phyloP scores from a whole-genome alignment of 2,888 invertebrate genomes.

The Girardia tigrina region DNA sequence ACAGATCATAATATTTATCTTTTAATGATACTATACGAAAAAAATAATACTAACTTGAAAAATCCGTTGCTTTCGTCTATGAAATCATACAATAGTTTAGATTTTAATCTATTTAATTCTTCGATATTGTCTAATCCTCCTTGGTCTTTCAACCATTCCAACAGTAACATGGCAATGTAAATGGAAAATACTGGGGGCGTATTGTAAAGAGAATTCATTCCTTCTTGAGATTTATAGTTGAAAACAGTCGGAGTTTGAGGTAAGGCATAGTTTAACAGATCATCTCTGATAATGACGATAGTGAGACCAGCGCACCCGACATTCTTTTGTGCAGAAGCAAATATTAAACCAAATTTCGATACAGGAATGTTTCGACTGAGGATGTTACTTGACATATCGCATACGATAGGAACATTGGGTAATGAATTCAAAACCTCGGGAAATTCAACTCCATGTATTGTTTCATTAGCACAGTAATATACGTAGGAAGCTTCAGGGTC shows the following conservation, averaged over 20 bases:
- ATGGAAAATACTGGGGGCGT: slow-evolving; percentile 78
- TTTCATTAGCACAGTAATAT: slow-evolving; percentile 92
- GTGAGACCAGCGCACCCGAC: slow-evolving; percentile 86
- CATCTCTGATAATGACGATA: slow-evolving; percentile 76
- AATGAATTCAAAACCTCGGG: background rate
- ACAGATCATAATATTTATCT: no score
- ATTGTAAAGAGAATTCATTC: slow-evolving; percentile 77
- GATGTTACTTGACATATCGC: slow-evolving; percentile 94
- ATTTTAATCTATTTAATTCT: slow-evolving; percentile 45
- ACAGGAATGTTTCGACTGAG: slow-evolving; percentile 75
- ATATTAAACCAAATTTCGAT: slow-evolving; percentile 75
- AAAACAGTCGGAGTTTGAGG: slow-evolving; percentile 69
- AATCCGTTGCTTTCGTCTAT: slow-evolving; percentile 73
- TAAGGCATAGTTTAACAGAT: slow-evolving; percentile 58
- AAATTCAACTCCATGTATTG: slow-evolving; percentile 64
- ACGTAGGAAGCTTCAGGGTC: slow-evolving; percentile 80
- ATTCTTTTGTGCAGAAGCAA: slow-evolving; percentile 93
- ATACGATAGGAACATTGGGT: slow-evolving; percentile 67
- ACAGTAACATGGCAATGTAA: slow-evolving; percentile 75
- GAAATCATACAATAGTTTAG: slow-evolving; percentile 61
- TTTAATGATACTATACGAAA: no score
- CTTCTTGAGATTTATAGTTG: slow-evolving; percentile 66
- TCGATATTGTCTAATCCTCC: slow-evolving; percentile 76
- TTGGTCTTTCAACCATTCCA: slow-evolving; percentile 73
- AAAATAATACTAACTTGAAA: slow-evolving; percentile 53